Evolutionary conservation across 2,888 invertebrate genomes (phyloP).

Genomic region (Stenotaenia linearis): DNA sequence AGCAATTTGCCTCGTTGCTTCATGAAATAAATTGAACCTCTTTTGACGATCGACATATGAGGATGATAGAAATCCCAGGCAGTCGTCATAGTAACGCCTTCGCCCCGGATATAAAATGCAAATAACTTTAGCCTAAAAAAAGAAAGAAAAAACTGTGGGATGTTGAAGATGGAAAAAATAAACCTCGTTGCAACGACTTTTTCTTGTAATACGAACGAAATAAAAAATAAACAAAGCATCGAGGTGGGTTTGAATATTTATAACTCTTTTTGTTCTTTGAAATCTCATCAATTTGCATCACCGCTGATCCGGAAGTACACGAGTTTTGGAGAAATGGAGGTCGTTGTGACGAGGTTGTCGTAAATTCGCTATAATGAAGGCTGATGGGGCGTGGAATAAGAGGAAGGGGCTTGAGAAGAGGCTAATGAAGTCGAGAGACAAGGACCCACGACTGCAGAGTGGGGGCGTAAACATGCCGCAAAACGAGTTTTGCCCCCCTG

Average conservation of each 20-base stretch:
- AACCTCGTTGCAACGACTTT: neutral
- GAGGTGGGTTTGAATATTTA: neutral
- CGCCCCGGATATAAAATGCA: slow-evolving; percentile 24
- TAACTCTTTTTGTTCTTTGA: neutral
- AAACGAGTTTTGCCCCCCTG: neutral
- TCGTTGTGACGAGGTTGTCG: neutral
- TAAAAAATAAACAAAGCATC: neutral
- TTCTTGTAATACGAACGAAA: neutral
- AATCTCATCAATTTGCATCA: neutral
- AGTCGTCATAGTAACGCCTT: slow-evolving; percentile 26
- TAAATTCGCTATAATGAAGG: slow-evolving; percentile 26
- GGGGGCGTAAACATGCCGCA: slow-evolving; percentile 26
- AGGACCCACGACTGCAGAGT: slow-evolving; percentile 14
- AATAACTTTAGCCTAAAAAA: neutral
- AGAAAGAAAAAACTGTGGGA: neutral
- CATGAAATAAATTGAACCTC: slow-evolving; percentile 12
- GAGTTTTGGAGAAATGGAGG: neutral
- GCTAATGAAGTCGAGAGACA: slow-evolving; percentile 26
- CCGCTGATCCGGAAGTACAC: neutral
- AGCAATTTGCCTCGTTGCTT: slow-evolving; percentile 17
- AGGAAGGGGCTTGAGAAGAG: slow-evolving; percentile 1
- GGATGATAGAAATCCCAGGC: slow-evolving; percentile 12
- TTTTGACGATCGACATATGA: slow-evolving; percentile 26
- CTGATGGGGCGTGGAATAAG: slow-evolving; percentile 23
- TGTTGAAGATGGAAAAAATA: neutral